A percentile compares a stretch with the other conserved stretches of the same genome.
phyloP scores from a whole-genome alignment of 2,888 invertebrate species.

The Ephialtes manifestator region DNA sequence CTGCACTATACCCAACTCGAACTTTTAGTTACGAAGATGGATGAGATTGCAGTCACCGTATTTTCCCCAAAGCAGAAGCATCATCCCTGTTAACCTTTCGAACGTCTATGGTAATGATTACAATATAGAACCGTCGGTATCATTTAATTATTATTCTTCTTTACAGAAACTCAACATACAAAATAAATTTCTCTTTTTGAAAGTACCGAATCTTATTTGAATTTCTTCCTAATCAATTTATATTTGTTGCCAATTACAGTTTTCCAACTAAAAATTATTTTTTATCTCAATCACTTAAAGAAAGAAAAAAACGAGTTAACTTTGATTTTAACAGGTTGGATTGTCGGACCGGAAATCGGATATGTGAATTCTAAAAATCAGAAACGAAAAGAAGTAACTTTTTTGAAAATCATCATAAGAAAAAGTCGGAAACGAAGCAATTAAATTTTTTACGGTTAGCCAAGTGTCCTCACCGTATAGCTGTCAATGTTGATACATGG shows the following conservation, averaged over 20 bases:
- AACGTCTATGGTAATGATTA: neutral
- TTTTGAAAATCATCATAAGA: too few species aligned
- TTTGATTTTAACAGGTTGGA: too few species aligned
- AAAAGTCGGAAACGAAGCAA: too few species aligned
- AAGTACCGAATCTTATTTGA: neutral
- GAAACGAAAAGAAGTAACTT: too few species aligned
- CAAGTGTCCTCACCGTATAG: neutral
- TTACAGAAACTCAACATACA: neutral
- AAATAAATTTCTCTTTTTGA: neutral
- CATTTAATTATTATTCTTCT: neutral
- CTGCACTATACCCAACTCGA: constrained; percentile 68
- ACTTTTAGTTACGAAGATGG: constrained; percentile 72
- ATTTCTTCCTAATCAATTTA: neutral
- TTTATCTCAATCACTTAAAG: too few species aligned
- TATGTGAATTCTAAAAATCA: too few species aligned
- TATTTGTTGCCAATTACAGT: neutral
- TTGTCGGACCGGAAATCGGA: too few species aligned
- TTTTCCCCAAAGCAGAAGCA: constrained; percentile 63
- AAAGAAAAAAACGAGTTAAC: too few species aligned
- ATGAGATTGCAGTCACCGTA: constrained; percentile 75
- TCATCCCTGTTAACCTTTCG: constrained; percentile 12
- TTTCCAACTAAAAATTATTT: too few species aligned
- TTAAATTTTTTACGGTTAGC: neutral
- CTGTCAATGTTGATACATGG: neutral
- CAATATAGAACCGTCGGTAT: neutral